Base-by-base conservation (phyloP, 1,140 invertebrate genomes). In the Drosophila ficusphila region DNA sequence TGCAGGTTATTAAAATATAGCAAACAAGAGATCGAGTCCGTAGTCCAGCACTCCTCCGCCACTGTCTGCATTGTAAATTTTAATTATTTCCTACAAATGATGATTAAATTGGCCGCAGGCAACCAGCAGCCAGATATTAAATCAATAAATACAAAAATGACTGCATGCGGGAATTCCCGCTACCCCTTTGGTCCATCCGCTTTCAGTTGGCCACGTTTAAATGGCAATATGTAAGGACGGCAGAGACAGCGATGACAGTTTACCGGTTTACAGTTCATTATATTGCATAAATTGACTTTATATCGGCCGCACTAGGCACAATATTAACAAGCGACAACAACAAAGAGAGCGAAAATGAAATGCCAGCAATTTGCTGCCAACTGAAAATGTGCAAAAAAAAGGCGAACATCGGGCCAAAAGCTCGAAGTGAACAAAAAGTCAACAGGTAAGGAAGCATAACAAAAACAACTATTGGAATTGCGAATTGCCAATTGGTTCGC, bases 51-150 rank as follows among this genome's bases (percentile, higher is more conserved):
- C 56, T 41, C 19, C 56, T 39, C 31, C 42, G 57, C 42, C 62
- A 27, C 44, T 49, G 38, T 41, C 60, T 71, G 53, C 69, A 85
- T 83, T 83, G 79, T 85, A 79, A 79, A 83, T 83, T 83, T 83
- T 83, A 83, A 83, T 83, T 83, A 83, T 83, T 83, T 83, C 69
- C 79, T 83, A 86, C 79, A 86, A 83, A 83, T 83, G 79, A 86
- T 83, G 79, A 83, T 83, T 83, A 83, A 83, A 83, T 83, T 83
- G 76, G 81, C 79, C 81, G 57, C 76, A 62, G 79, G 79, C 79
- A 81, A 25, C 34, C 60, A 21, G 27, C 46, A 60, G 56, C 44
- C 81, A 76, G 81, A 83, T 83, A 83, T 83, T 83, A 83, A 83
- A 86, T 83, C 79, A 83, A 83, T 83, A 83, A 79, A 85, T 86